These are phyloP conservation scores for Xerus rutilus DNA, from an alignment of 2,797 vertebrate species.

Conservation along the genomic window DNA sequence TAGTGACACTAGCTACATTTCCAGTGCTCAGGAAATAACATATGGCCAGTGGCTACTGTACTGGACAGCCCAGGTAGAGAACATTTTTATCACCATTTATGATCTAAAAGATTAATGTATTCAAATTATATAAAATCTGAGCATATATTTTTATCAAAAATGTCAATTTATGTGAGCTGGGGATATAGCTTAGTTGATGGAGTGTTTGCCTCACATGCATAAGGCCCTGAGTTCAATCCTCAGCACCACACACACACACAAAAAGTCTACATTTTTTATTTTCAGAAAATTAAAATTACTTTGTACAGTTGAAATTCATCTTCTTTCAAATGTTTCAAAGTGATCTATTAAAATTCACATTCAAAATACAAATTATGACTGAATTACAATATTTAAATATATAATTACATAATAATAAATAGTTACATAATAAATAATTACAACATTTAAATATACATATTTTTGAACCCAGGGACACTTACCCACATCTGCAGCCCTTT, in stretches of 20 bases:
- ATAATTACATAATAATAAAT: no score
- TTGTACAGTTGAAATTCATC: not conserved
- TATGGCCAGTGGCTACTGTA: not conserved
- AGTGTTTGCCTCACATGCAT: no score
- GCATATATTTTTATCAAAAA: not conserved
- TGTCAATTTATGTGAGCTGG: no score
- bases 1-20: not conserved
- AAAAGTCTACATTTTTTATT: not conserved
- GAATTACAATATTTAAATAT: not conserved
- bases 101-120: not conserved
- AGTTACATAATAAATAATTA: no score
- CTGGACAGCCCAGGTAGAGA: not conserved
- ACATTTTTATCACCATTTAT: not conserved
- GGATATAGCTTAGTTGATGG: no score
- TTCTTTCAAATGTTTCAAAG: constrained; percentile 22
- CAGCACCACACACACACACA: no score
- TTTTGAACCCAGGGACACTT: no score
- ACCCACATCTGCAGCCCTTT: no score
- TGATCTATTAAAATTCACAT: constrained; percentile 21
- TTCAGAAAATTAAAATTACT: constrained; percentile 36
- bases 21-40: not conserved
- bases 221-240: no score
- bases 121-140: not conserved
- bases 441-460: not conserved
- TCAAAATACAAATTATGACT: not conserved